Evolutionary conservation across 2,113 vertebrate species (phyloP).

Genomic region (Microcebus murinus): DNA sequence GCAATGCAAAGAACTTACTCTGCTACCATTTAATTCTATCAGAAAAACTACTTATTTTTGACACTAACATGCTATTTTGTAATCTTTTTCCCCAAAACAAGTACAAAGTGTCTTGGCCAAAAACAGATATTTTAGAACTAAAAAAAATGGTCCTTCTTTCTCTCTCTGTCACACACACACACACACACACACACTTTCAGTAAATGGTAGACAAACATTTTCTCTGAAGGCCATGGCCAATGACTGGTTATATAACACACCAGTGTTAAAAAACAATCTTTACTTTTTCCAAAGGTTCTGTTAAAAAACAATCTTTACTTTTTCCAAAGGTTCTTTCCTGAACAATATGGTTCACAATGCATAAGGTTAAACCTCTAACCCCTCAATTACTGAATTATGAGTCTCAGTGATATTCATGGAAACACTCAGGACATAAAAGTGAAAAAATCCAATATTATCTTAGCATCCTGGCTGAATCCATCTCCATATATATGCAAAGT

Average conservation of each 20-base stretch:
- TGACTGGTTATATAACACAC: neutral
- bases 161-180: neutral
- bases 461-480: neutral
- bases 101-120: neutral
- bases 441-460: neutral
- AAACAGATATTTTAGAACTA: constrained; percentile 5
- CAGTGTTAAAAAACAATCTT: neutral
- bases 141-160: neutral
- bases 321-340: neutral
- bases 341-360: neutral
- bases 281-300: neutral
- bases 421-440: constrained; percentile 19
- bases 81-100: neutral
- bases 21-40: constrained; percentile 36
- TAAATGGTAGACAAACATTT: neutral
- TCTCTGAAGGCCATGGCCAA: neutral
- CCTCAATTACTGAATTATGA: neutral
- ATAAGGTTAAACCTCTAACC: neutral
- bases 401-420: neutral
- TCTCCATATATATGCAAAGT: neutral
- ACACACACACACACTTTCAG: neutral
- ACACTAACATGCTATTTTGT: constrained; percentile 1
- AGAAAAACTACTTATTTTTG: neutral
- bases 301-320: neutral
- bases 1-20: neutral